phyloP scores from a whole-genome alignment of 2,113 vertebrate species.

The Boulengeromyrus knoepffleri region DNA sequence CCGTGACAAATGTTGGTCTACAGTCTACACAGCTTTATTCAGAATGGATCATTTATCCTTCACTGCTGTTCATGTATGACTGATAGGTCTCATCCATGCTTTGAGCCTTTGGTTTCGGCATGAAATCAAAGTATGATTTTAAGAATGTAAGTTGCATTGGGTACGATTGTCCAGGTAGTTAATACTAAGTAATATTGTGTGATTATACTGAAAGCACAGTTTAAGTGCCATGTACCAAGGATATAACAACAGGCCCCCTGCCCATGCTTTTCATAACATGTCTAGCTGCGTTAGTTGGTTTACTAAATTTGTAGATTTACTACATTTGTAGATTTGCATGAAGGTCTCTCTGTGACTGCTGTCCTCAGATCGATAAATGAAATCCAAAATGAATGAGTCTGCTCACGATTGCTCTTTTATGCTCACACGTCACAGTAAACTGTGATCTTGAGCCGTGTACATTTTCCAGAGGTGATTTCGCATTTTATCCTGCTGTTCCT shows the following conservation, averaged over 20 bases:
- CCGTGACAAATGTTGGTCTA: not conserved
- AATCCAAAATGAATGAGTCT: not conserved
- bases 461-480: not conserved
- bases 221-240: not conserved
- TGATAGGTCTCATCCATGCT: not conserved
- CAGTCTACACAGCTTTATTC: not conserved
- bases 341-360: not conserved
- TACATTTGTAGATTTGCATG: not conserved
- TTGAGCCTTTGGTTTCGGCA: not conserved
- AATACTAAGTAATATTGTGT: not conserved
- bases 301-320: not conserved
- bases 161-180: not conserved
- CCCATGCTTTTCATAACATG: not conserved
- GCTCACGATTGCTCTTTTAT: not conserved
- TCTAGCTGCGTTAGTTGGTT: not conserved
- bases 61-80: not conserved
- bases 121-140: not conserved
- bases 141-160: not conserved
- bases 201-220: not conserved
- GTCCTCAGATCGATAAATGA: not conserved
- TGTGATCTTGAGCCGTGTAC: not conserved
- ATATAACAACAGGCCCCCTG: not conserved
- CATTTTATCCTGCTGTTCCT: not conserved
- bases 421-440: not conserved
- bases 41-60: not conserved